Base-by-base conservation (phyloP, 2,888 invertebrate species). In the Cactoblastis cactorum region DNA sequence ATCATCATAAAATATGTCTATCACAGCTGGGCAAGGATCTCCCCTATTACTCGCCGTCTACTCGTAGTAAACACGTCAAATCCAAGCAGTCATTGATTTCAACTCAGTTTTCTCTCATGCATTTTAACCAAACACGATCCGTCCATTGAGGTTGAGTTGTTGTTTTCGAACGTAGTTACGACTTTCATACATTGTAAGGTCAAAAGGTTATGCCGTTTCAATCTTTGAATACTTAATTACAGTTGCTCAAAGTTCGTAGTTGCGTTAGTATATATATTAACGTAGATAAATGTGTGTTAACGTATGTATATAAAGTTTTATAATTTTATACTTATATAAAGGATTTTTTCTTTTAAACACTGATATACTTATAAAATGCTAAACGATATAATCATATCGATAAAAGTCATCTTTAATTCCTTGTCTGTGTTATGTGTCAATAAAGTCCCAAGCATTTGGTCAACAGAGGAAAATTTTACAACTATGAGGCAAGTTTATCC, bases 141-240 rank as follows among this genome's bases (percentile, higher is more conserved):
- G 34, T 35, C 47, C 35, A 47, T 47, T 47, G 35, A 46, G 18
- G 17, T 15, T 47, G 35, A 46, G 18, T 12, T 15, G 46, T 35
- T 46, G 35, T 35, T 19, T 34, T 34, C 18, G 19, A 19, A 35
- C 46, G 12, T 46, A 19, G 37, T 35, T 19, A 17, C 34, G 22
- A 35, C 46, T 46, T 46, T 35, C 22, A 24, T 28, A 38, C 47
- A 48, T 17, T 48, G 38, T 22, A 37, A 48, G 47, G 47, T 37
- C 47, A 48, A 35, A 46, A 32, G 33, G 14, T 2, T 28, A 22
- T 35, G 35, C 35, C 24, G n/a, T 15, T 48, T 38, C 17, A 37
- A 37, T 38, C 35, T 48, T 12, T 48, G 47, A 48, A 48, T 48
- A 48, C 37, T 48, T 48, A 24, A 48, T 48, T 14, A 28, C 37